These are phyloP conservation scores for Pogonus chalceus DNA, from an alignment of 1,140 invertebrate species.

Conservation along the genomic window DNA sequence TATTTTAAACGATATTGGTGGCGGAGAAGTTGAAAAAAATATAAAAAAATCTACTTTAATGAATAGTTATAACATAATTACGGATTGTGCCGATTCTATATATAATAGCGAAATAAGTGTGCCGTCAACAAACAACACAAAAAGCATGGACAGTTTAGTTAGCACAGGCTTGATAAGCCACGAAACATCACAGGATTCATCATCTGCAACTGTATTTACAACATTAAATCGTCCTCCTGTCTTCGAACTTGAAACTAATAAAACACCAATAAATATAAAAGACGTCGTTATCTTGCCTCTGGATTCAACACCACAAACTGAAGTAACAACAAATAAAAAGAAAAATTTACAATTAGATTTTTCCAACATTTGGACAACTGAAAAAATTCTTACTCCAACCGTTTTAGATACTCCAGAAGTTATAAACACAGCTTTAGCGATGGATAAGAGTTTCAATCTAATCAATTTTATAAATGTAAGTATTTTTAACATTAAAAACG, in stretches of 20 bases:
- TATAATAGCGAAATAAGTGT: not conserved
- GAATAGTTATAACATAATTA: not conserved
- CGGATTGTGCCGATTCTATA: no score
- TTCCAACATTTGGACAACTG: not conserved
- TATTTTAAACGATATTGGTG: not conserved
- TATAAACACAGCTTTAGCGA: constrained; percentile 23
- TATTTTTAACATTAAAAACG: no score
- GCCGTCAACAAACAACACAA: not conserved
- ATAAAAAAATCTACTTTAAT: not conserved
- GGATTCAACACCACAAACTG: not conserved
- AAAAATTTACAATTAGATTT: constrained; percentile 7
- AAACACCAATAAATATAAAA: no score
- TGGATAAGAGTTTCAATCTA: constrained; percentile 25
- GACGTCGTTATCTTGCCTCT: no score
- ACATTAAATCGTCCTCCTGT: not conserved
- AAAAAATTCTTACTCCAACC: constrained; percentile 10
- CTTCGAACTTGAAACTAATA: no score
- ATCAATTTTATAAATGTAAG: constrained; percentile 21
- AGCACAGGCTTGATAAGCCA: not conserved
- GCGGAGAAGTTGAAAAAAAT: not conserved
- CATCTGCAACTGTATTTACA: not conserved
- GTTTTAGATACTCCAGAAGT: constrained; percentile 25
- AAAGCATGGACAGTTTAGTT: not conserved
- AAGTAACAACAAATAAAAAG: constrained; percentile 9
- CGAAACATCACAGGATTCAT: not conserved